Evolutionary conservation across 2,113 vertebrate genomes (phyloP).

Genomic region (Sapayoa aenigma): DNA sequence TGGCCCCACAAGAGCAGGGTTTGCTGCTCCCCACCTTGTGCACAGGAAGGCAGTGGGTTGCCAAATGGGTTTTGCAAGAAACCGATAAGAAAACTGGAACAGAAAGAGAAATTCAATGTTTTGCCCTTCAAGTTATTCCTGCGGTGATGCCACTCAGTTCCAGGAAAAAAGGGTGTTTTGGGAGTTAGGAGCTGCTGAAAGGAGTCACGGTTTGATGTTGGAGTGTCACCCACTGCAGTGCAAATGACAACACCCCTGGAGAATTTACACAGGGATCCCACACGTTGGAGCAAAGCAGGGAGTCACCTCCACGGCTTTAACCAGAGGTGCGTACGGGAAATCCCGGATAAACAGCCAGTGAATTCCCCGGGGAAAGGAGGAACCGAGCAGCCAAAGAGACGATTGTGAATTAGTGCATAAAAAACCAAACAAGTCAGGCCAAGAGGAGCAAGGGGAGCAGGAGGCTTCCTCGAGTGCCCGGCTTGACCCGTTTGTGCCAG

Average conservation of each 20-base stretch:
- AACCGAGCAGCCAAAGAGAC: neutral
- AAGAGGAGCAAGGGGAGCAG: neutral
- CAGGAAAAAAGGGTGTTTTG: fast-evolving
- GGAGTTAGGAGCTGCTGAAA: neutral
- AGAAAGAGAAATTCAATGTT: neutral
- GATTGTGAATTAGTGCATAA: neutral
- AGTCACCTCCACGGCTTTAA: neutral
- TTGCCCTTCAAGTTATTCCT: fast-evolving
- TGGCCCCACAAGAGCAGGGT: fast-evolving
- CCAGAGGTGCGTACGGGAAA: neutral
- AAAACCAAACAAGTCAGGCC: neutral
- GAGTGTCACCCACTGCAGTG: fast-evolving
- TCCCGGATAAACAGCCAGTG: neutral
- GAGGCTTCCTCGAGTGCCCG: neutral
- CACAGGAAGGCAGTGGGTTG: neutral
- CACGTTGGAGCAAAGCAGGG: neutral
- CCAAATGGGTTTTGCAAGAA: neutral
- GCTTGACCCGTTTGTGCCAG: neutral
- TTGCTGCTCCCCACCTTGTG: neutral
- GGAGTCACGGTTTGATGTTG: neutral
- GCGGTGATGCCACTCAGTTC: neutral
- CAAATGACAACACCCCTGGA: neutral
- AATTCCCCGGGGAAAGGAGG: neutral
- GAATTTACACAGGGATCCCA: neutral
- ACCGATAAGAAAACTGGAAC: neutral